Percentiles rank a stretch among this genome's conserved stretches.
Conservation (phyloP, 1,140 invertebrate species). For the Drosophila fuyamai region DNA sequence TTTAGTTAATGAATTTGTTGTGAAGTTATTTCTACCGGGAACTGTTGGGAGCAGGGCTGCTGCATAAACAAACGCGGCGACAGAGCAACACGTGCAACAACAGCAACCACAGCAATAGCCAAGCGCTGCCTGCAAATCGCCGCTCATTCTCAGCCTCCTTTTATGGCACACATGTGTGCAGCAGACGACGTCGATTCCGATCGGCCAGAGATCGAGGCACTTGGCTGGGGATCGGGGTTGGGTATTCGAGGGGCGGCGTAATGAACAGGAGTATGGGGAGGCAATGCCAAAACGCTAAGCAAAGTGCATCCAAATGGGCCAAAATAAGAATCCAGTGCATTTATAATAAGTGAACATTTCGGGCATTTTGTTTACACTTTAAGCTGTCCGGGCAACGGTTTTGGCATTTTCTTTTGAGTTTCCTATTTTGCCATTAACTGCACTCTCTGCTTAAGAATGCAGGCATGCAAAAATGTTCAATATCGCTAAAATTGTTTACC, state of each 20-base stretch:
- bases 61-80: conserved; percentile 69
- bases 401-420: conserved; percentile 46
- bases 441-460: conserved; percentile 79
- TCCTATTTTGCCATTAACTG: conserved; percentile 71
- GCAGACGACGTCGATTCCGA: conserved; percentile 51
- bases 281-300: conserved; percentile 54
- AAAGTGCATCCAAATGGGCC: conserved; percentile 78
- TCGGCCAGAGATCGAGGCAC: not conserved
- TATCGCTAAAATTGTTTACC: conserved; percentile 48
- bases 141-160: conserved; percentile 61
- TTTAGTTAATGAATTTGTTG: conserved; percentile 74
- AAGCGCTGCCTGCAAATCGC: conserved; percentile 65
- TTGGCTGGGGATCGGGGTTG: conserved; percentile 9
- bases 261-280: conserved; percentile 41
- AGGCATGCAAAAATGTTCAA: conserved; percentile 63
- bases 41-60: conserved; percentile 59
- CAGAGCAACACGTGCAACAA: conserved; percentile 73
- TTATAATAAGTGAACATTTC: conserved; percentile 74
- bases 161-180: conserved; percentile 78
- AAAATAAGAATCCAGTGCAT: conserved; percentile 61
- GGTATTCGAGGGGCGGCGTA: not conserved
- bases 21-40: conserved; percentile 74
- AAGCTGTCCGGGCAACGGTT: conserved; percentile 53
- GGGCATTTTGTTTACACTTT: conserved; percentile 79
- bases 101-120: conserved; percentile 45